These are phyloP conservation scores for Netelia melanura DNA, from an alignment of 2,888 invertebrate species.

Conservation along the genomic window DNA sequence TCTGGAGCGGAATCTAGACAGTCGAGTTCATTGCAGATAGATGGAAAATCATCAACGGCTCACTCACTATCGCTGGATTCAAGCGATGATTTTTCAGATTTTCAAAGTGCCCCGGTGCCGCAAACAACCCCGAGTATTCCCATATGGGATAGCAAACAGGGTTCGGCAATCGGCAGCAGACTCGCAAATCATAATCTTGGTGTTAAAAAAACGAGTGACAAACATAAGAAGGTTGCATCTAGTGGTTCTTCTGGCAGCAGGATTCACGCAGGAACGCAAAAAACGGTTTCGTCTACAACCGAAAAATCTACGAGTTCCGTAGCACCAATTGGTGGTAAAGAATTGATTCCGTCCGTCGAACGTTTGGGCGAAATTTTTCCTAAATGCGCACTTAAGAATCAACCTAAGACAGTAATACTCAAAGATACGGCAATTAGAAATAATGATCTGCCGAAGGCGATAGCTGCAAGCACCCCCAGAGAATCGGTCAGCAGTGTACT, in stretches of 20 bases:
- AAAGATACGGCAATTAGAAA: constrained; percentile 83
- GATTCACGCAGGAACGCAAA: constrained; percentile 28
- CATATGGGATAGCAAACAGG: constrained; percentile 80
- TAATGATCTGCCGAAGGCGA: constrained; percentile 75
- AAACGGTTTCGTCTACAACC: not conserved
- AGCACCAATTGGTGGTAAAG: constrained; percentile 23
- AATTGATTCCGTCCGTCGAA: constrained; percentile 60
- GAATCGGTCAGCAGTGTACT: constrained; percentile 13
- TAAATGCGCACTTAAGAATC: constrained; percentile 82
- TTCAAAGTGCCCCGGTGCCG: constrained; percentile 83
- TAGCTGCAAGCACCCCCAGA: constrained; percentile 7
- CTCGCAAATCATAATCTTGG: constrained; percentile 85
- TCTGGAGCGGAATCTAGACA: not conserved
- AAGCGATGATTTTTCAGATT: constrained; percentile 85
- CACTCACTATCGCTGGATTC: constrained; percentile 68
- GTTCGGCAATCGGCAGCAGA: constrained; percentile 84
- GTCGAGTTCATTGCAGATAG: not conserved
- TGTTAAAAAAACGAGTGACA: constrained; percentile 80
- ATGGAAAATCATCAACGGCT: constrained; percentile 11
- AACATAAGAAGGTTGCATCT: constrained; percentile 75
- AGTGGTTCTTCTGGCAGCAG: constrained; percentile 42
- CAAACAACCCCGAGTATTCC: constrained; percentile 73
- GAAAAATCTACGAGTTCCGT: constrained; percentile 21
- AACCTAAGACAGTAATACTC: constrained; percentile 82
- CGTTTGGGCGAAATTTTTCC: constrained; percentile 79